Conservation (phyloP, 2,113 vertebrate genomes). For the Chionomys nivalis region DNA sequence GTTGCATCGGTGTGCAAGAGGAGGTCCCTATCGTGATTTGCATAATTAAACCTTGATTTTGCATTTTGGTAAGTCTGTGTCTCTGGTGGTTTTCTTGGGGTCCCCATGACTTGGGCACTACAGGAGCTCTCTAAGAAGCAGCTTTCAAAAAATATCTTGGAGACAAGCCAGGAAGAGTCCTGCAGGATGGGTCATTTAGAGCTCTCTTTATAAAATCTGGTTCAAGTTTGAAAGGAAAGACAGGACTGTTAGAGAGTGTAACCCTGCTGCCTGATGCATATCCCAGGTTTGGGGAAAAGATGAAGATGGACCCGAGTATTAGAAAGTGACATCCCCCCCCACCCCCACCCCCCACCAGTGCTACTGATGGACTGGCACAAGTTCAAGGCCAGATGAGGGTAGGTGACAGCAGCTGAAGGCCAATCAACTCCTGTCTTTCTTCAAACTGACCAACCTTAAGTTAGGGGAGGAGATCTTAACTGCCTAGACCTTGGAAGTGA, state of each 20-base stretch:
- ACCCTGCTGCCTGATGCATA: not conserved
- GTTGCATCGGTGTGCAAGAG: too few species aligned
- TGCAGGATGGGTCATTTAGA: not conserved
- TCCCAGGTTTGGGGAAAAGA: not conserved
- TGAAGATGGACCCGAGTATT: not conserved
- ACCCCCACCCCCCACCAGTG: not conserved
- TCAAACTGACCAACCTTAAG: not conserved
- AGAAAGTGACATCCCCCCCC: not conserved
- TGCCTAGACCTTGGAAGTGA: not conserved
- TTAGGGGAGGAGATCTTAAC: not conserved
- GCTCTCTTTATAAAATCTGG: not conserved
- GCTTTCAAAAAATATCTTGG: not conserved
- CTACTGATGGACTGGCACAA: not conserved
- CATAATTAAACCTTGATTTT: too few species aligned
- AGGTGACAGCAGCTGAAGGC: not conserved
- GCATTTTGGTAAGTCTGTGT: too few species aligned
- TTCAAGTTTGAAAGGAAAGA: not conserved
- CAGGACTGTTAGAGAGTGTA: not conserved
- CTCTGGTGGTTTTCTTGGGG: too few species aligned
- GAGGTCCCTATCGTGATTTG: too few species aligned
- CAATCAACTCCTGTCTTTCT: not conserved
- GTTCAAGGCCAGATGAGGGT: not conserved
- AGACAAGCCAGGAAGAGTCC: not conserved
- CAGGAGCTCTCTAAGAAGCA: not conserved
- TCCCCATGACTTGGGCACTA: too few species aligned